Percentiles rank a stretch among this genome's conserved stretches.
Evolutionary conservation across 2,888 invertebrate species (phyloP).

Genomic region (Habroteleia sp.): DNA sequence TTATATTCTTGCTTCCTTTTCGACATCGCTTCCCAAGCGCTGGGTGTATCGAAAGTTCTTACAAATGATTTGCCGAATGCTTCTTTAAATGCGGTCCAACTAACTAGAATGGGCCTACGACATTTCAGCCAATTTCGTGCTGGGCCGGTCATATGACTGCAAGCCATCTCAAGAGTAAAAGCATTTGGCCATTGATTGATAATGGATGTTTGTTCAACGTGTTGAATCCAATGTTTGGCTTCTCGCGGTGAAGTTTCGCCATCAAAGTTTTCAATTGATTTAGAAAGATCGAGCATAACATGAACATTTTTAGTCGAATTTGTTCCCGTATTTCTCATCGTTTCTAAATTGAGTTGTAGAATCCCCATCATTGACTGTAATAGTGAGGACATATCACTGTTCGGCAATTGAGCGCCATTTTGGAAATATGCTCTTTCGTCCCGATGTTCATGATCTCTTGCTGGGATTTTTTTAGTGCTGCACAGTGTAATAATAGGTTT

Average conservation of each 20-base stretch:
- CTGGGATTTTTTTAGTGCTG: no score
- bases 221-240: not conserved
- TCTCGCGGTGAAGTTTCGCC: conserved; percentile 1
- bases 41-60: conserved; percentile 8
- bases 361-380: no score
- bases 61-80: conserved; percentile 42
- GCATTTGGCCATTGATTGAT: conserved; percentile 4
- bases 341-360: no score
- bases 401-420: no score
- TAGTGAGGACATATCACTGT: no score
- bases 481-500: no score
- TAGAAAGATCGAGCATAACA: conserved; percentile 13
- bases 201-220: not conserved
- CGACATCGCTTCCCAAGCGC: conserved; percentile 48
- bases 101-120: conserved; percentile 6
- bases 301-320: no score
- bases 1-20: conserved; percentile 20
- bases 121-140: not conserved
- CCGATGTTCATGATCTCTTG: no score
- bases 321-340: no score
- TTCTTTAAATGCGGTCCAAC: conserved; percentile 36
- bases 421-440: no score
- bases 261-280: conserved; percentile 2
- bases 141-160: conserved; percentile 36
- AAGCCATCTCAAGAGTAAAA: conserved; percentile 9